A percentile compares a stretch with the other conserved stretches of the same genome.
Conservation (phyloP, 2,888 invertebrate genomes). For the Caenorhabditis imperialis region DNA sequence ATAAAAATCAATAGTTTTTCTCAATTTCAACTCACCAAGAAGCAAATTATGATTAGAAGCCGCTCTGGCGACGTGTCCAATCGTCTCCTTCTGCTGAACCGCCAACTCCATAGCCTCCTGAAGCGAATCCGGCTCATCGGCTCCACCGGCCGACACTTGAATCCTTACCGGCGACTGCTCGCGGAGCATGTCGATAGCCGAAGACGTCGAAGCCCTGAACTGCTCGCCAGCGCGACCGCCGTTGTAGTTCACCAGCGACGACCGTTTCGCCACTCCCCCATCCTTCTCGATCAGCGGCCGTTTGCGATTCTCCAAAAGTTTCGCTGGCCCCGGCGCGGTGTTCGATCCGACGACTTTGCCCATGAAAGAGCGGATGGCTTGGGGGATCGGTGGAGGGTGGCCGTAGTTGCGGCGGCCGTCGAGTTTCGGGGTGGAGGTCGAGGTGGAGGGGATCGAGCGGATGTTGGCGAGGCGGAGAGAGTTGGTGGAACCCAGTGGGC, state of each 20-base stretch:
- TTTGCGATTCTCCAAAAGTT: constrained; percentile 29
- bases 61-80: constrained; percentile 6
- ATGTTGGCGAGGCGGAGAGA: no score
- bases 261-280: not conserved
- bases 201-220: constrained; percentile 7
- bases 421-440: not conserved
- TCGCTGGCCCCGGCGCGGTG: constrained; percentile 20
- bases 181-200: constrained; percentile 22
- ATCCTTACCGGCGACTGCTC: constrained; percentile 32
- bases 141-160: constrained; percentile 26
- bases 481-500: no score
- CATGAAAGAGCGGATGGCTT: not conserved
- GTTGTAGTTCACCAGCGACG: constrained; percentile 14
- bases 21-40: constrained; percentile 23
- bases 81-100: constrained; percentile 13
- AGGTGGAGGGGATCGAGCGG: no score
- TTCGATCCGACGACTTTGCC: constrained; percentile 20
- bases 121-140: not conserved
- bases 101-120: constrained; percentile 12
- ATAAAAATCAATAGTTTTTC: no score
- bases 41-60: constrained; percentile 20
- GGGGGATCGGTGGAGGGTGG: not conserved
- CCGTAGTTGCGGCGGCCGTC: not conserved
- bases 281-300: not conserved
- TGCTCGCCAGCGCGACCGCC: constrained; percentile 40